Conservation (phyloP, 2,797 vertebrate species). For the Spinus pinus region DNA sequence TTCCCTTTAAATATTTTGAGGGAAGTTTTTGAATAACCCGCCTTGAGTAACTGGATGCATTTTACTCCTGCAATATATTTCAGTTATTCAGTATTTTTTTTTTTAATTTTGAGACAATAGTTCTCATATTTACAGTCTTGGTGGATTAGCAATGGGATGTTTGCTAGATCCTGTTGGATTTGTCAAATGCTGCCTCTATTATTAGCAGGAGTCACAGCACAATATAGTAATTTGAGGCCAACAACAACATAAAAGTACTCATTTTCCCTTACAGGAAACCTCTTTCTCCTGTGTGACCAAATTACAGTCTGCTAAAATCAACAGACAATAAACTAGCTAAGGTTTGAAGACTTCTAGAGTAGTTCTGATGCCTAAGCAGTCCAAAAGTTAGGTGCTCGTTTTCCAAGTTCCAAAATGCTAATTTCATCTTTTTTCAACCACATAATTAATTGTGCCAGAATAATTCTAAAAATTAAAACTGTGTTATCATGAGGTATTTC, state of each 20-base stretch:
- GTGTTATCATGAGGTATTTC: neutral
- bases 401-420: conserved; percentile 19
- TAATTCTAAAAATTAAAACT: conserved; percentile 22
- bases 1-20: neutral
- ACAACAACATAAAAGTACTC: neutral
- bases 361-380: neutral
- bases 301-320: conserved; percentile 10
- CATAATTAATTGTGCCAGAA: conserved; percentile 10
- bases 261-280: conserved; percentile 7
- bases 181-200: neutral
- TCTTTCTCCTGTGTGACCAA: conserved; percentile 4
- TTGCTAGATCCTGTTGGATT: neutral
- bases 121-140: neutral
- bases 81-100: neutral
- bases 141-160: neutral
- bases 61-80: neutral
- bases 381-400: neutral
- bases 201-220: neutral
- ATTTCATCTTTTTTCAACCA: conserved; percentile 19
- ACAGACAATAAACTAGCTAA: neutral
- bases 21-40: neutral
- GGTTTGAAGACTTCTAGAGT: conserved; percentile 2
- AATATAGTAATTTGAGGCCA: neutral
- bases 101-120: neutral
- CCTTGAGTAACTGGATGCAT: neutral